These are phyloP conservation scores for Apamea anceps DNA, from an alignment of 2,888 invertebrate species.

Conservation along the genomic window DNA sequence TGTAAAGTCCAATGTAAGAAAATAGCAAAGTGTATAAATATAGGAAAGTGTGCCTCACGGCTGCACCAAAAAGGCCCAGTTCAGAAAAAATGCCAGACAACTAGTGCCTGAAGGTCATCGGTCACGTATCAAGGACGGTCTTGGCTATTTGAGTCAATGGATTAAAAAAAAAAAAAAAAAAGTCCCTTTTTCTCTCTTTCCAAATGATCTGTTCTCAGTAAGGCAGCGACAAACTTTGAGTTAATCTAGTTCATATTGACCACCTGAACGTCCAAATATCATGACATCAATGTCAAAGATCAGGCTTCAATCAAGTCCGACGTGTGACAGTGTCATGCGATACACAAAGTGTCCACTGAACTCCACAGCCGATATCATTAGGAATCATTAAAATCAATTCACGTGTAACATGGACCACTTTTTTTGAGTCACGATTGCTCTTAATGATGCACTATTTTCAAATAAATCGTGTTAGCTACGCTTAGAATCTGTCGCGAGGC, in stretches of 20 bases:
- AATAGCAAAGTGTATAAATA: too few species aligned
- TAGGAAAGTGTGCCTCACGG: too few species aligned
- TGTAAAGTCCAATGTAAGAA: too few species aligned
- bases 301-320: constrained; percentile 57
- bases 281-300: constrained; percentile 64
- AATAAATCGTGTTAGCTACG: constrained; percentile 77
- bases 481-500: constrained; percentile 74
- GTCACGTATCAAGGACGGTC: background rate
- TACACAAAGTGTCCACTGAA: constrained; percentile 63
- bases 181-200: background rate
- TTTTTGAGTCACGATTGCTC: constrained; percentile 78
- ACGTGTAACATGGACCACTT: constrained; percentile 66
- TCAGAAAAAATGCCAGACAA: background rate
- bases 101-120: too few species aligned
- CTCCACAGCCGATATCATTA: constrained; percentile 70
- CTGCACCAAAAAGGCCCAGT: too few species aligned
- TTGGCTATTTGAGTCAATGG: background rate
- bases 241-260: constrained; percentile 40
- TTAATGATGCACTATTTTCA: constrained; percentile 83
- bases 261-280: constrained; percentile 35
- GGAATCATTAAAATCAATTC: constrained; percentile 76
- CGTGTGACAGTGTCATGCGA: constrained; percentile 67
- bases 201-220: background rate
- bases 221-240: background rate
- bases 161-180: background rate